A percentile compares a stretch with the other conserved stretches of the same genome.
Evolutionary conservation across 2,888 invertebrate genomes (phyloP).

Genomic region (Netelia melanura): DNA sequence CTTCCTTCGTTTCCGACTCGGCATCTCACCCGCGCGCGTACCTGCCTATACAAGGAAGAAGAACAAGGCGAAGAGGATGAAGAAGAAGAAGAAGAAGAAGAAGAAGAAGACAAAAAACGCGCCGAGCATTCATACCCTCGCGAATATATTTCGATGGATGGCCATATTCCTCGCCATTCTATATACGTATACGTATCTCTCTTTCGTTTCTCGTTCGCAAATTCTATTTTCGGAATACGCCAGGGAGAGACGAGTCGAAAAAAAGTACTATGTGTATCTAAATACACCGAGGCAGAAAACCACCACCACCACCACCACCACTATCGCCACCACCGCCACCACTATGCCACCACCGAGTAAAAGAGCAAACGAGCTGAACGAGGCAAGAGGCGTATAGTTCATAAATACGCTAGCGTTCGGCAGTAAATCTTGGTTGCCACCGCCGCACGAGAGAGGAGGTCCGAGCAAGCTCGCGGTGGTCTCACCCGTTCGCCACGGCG

Average conservation of each 20-base stretch:
- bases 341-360: conserved; percentile 14
- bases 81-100: too few relatives aligned
- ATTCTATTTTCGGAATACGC: conserved; percentile 12
- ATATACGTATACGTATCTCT: not conserved
- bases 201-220: conserved; percentile 21
- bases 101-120: too few relatives aligned
- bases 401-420: conserved; percentile 83
- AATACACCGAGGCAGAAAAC: not conserved
- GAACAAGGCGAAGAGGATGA: too few relatives aligned
- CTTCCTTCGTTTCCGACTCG: conserved; percentile 67
- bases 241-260: too few relatives aligned
- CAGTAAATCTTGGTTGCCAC: conserved; percentile 84
- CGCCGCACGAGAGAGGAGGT: conserved; percentile 56
- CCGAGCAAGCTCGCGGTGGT: conserved; percentile 77
- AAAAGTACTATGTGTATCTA: not conserved
- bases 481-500: conserved; percentile 76
- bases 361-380: conserved; percentile 43
- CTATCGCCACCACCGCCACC: too few relatives aligned
- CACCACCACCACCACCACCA: not conserved
- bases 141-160: too few relatives aligned
- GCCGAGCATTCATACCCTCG: too few relatives aligned
- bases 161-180: conserved; percentile 53
- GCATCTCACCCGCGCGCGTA: conserved; percentile 32
- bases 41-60: not conserved
- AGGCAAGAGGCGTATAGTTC: conserved; percentile 79